phyloP scores from a whole-genome alignment of 2,888 invertebrate genomes.

The Charanyca ferruginea region DNA sequence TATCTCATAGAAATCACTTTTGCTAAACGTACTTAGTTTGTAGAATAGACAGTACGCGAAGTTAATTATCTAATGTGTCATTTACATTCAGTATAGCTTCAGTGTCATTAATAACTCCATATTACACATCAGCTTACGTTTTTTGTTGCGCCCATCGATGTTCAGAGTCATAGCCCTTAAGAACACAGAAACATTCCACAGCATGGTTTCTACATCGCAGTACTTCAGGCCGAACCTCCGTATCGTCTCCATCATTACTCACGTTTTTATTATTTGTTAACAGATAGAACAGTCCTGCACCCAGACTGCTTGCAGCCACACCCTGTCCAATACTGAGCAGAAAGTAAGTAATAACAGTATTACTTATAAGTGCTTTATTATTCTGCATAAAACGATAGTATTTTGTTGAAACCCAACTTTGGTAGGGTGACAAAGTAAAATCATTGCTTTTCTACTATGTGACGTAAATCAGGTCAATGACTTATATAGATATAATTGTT shows the following conservation, averaged over 20 bases:
- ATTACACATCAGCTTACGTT: constrained; percentile 63
- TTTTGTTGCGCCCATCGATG: constrained; percentile 68
- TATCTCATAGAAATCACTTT: too few relatives aligned
- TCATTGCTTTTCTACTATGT: neutral
- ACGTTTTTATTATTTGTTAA: neutral
- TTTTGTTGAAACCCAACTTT: neutral
- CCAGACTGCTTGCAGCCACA: constrained; percentile 3
- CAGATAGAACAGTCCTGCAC: constrained; percentile 12
- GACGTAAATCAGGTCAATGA: neutral
- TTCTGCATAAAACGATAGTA: constrained; percentile 10
- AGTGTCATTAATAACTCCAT: neutral
- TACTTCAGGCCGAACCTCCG: constrained; percentile 68
- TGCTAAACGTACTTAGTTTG: too few relatives aligned
- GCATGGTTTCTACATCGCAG: constrained; percentile 75
- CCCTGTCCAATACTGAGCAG: constrained; percentile 24
- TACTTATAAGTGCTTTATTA: constrained; percentile 1
- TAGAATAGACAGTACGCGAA: too few relatives aligned
- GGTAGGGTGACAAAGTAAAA: neutral
- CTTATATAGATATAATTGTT: neutral
- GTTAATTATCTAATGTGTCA: too few relatives aligned
- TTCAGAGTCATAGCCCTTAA: constrained; percentile 70
- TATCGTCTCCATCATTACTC: constrained; percentile 34
- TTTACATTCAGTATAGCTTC: too few relatives aligned
- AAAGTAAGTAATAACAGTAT: neutral
- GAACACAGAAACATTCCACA: constrained; percentile 73